Conservation (phyloP, 2,888 invertebrate species). For the Ypsolopha sequella region DNA sequence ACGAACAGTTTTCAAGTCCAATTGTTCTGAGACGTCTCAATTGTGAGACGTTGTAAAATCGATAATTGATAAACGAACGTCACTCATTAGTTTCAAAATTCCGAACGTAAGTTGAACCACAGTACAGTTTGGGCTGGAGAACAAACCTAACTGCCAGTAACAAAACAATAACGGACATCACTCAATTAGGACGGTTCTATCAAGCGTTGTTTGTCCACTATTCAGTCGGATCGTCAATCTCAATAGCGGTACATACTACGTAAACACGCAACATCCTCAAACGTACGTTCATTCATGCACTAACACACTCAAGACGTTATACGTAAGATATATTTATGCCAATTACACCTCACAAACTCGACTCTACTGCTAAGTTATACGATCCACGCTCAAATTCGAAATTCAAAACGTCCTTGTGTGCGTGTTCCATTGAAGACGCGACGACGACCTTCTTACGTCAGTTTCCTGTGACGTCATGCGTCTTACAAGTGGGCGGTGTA, state of each 20-base stretch:
- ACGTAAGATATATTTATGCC: background rate
- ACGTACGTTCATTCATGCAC: conserved; percentile 51
- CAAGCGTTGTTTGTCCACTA: conserved; percentile 39
- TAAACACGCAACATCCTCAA: conserved; percentile 31
- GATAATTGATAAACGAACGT: conserved; percentile 23
- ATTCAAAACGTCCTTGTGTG: conserved; percentile 28
- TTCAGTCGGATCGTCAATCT: conserved; percentile 43
- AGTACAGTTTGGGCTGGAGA: background rate
- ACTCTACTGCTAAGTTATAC: background rate
- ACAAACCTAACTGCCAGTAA: conserved; percentile 20
- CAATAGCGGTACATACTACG: conserved; percentile 35
- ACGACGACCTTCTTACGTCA: conserved; percentile 48
- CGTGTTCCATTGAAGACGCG: conserved; percentile 53
- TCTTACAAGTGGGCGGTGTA: conserved; percentile 49
- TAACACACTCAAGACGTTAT: conserved; percentile 14
- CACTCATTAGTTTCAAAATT: background rate
- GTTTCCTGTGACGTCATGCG: conserved; percentile 51
- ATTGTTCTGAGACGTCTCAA: conserved; percentile 40
- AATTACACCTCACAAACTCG: conserved; percentile 12
- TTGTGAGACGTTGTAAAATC: conserved; percentile 42
- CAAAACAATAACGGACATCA: conserved; percentile 31
- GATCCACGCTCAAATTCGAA: background rate
- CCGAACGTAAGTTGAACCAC: background rate
- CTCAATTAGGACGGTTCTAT: conserved; percentile 44
- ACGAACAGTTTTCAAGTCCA: conserved; percentile 50